Conservation (phyloP, 2,888 invertebrate genomes). For the Oxycera nigricornis region DNA sequence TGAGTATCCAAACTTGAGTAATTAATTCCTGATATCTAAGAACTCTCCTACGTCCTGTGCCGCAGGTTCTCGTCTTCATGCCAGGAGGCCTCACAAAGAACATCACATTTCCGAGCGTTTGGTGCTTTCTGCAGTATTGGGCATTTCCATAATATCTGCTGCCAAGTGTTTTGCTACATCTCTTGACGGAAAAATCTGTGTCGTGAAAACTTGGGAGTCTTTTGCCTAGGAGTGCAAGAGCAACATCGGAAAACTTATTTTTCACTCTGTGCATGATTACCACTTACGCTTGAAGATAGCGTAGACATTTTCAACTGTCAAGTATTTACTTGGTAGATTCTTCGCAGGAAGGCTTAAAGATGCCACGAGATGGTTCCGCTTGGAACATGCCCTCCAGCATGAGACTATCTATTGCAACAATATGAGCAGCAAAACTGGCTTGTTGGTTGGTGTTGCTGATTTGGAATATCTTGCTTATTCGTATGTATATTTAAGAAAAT, state of each 20-base stretch:
- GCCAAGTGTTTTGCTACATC: slow-evolving; percentile 31
- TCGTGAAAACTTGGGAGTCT: slow-evolving; percentile 13
- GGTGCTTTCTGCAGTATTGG: slow-evolving; percentile 5
- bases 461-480: no score
- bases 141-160: slow-evolving; percentile 36
- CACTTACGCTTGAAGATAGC: background rate
- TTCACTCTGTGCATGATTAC: background rate
- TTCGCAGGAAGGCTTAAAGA: slow-evolving; percentile 15
- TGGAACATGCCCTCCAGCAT: background rate
- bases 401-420: background rate
- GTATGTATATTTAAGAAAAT: no score
- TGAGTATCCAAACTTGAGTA: slow-evolving; percentile 42
- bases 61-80: background rate
- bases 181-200: slow-evolving; percentile 24
- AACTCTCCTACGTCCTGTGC: slow-evolving; percentile 37
- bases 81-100: background rate
- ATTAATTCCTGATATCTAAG: slow-evolving; percentile 47
- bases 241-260: slow-evolving; percentile 20
- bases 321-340: slow-evolving; percentile 24
- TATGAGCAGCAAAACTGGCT: background rate
- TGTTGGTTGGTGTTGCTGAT: no score
- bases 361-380: background rate
- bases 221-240: background rate
- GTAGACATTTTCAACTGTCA: slow-evolving; percentile 16
- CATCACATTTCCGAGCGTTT: background rate